phyloP scores from a whole-genome alignment of 2,797 vertebrate genomes.

The Xiphophorus birchmanni region DNA sequence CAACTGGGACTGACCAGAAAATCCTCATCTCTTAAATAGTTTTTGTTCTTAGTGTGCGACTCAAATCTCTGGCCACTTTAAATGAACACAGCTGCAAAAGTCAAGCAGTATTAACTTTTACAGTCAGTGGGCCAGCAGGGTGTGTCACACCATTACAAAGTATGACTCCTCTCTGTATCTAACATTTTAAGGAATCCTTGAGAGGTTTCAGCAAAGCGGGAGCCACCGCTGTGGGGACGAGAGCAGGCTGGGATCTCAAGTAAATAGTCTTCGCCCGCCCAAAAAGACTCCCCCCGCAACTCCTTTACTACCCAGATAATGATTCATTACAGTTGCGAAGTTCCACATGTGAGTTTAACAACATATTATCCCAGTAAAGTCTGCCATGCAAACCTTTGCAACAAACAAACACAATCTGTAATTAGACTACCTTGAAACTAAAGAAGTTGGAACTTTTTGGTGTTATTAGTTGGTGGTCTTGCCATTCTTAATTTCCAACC shows the following conservation, averaged over 20 bases:
- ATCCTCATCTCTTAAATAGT: not conserved
- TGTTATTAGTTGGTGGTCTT: slow-evolving; percentile 56
- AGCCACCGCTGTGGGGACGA: slow-evolving; percentile 17
- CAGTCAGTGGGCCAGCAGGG: slow-evolving; percentile 34
- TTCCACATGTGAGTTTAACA: slow-evolving; percentile 69
- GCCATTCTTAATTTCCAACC: slow-evolving; percentile 34
- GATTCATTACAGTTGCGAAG: slow-evolving; percentile 64
- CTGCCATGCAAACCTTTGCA: slow-evolving; percentile 45
- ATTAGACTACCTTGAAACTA: slow-evolving; percentile 56
- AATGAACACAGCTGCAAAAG: slow-evolving; percentile 15
- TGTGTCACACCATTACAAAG: slow-evolving; percentile 50
- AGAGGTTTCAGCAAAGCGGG: slow-evolving; percentile 25
- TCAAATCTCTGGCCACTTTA: slow-evolving; percentile 7
- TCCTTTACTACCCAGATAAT: slow-evolving; percentile 73
- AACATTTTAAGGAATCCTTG: slow-evolving; percentile 48
- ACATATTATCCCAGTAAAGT: slow-evolving; percentile 67
- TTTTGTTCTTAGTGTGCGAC: slow-evolving; percentile 12
- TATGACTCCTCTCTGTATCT: slow-evolving; percentile 31
- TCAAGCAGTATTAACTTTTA: slow-evolving; percentile 24
- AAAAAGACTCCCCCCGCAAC: slow-evolving; percentile 66
- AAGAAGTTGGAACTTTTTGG: slow-evolving; percentile 35
- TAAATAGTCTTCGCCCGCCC: slow-evolving; percentile 53
- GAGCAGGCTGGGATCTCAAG: slow-evolving; percentile 29
- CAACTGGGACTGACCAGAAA: not conserved
- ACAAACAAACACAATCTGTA: slow-evolving; percentile 61